A percentile compares a stretch with the other conserved stretches of the same genome.
phyloP scores from a whole-genome alignment of 1,140 invertebrate genomes.

The Mactra quadrangularis region DNA sequence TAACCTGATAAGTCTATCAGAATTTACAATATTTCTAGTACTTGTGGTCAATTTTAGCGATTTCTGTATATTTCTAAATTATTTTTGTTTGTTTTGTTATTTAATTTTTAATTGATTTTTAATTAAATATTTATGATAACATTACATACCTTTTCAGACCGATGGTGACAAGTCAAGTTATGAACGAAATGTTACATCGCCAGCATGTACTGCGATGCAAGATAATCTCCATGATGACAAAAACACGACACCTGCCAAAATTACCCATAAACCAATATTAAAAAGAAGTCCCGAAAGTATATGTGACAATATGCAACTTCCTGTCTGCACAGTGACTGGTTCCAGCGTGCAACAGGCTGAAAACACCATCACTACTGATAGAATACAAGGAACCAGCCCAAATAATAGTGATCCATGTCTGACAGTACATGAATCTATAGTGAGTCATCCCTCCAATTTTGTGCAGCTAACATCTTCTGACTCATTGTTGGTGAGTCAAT shows the following conservation, averaged over 20 bases:
- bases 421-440: slow-evolving; percentile 1
- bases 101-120: too few species aligned
- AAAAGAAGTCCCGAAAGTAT: neutral
- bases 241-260: neutral
- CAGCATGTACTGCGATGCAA: slow-evolving; percentile 36
- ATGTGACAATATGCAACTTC: slow-evolving; percentile 52
- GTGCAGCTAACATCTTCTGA: slow-evolving; percentile 25
- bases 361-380: slow-evolving; percentile 1
- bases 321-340: slow-evolving; percentile 40
- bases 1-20: too few species aligned
- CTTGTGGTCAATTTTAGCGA: too few species aligned
- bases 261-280: neutral
- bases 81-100: too few species aligned
- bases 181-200: neutral
- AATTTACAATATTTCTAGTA: too few species aligned
- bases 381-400: neutral
- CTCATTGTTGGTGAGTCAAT: slow-evolving; percentile 53
- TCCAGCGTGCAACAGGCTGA: neutral
- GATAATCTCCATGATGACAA: slow-evolving; percentile 28
- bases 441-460: slow-evolving; percentile 33
- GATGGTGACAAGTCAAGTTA: neutral
- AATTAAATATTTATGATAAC: too few species aligned
- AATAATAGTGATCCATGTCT: neutral
- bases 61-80: too few species aligned
- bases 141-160: slow-evolving; percentile 18